Evolutionary conservation across 2,888 invertebrate species (phyloP).

Genomic region (Macrosiphum euphorbiae): DNA sequence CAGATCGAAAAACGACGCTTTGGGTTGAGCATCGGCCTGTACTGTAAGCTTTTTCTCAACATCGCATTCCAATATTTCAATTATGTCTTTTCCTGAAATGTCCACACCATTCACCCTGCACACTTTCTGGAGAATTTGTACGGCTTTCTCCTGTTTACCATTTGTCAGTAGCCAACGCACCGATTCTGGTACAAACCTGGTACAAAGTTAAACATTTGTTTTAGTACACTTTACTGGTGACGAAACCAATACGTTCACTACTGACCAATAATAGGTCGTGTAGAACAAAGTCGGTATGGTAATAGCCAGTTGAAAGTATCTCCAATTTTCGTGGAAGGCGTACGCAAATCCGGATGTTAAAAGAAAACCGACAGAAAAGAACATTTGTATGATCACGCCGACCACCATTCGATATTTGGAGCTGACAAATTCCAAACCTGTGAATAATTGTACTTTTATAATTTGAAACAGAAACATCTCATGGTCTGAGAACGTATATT

Average conservation of each 20-base stretch:
- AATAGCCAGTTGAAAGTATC: slow-evolving; percentile 78
- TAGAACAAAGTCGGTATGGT: slow-evolving; percentile 79
- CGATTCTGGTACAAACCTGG: slow-evolving; percentile 80
- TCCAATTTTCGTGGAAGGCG: slow-evolving; percentile 77
- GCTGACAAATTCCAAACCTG: slow-evolving; percentile 80
- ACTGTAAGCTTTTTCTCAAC: slow-evolving; percentile 65
- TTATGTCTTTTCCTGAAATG: slow-evolving; percentile 74
- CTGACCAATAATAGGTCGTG: slow-evolving; percentile 79
- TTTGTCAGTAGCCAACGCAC: slow-evolving; percentile 80
- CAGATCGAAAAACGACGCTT: slow-evolving; percentile 68
- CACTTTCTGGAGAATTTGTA: slow-evolving; percentile 75
- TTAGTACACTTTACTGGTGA: not conserved
- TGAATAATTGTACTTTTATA: slow-evolving; percentile 65
- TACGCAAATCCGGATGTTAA: slow-evolving; percentile 79
- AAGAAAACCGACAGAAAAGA: slow-evolving; percentile 81
- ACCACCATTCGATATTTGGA: slow-evolving; percentile 78
- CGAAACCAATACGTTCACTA: slow-evolving; percentile 27
- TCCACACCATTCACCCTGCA: slow-evolving; percentile 78
- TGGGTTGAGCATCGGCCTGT: slow-evolving; percentile 33
- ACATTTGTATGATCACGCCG: slow-evolving; percentile 81
- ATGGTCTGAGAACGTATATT: not conserved
- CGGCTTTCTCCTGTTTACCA: slow-evolving; percentile 76
- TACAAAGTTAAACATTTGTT: slow-evolving; percentile 44
- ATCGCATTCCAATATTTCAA: slow-evolving; percentile 71
- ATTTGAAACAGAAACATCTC: not conserved